Percentiles rank a stretch among this genome's conserved stretches.
Evolutionary conservation across 2,888 invertebrate species (phyloP).

Genomic region (Drosophila lacicola): DNA sequence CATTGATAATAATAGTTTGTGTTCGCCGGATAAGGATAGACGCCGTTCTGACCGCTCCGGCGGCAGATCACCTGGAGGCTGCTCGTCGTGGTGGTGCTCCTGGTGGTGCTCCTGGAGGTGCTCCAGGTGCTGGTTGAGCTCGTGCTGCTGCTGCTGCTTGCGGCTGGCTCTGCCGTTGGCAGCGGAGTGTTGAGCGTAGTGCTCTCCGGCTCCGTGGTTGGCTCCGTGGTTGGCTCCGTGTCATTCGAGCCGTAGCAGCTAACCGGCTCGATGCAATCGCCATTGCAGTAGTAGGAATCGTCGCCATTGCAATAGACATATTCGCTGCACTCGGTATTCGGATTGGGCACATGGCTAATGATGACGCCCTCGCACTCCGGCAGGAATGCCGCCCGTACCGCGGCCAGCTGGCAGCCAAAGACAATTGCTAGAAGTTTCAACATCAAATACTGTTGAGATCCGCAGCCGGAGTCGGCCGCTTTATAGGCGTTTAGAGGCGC

Average conservation of each 20-base stretch:
- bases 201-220: neutral
- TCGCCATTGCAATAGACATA: slow-evolving; percentile 77
- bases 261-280: slow-evolving; percentile 58
- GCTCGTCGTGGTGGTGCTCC: slow-evolving; percentile 1
- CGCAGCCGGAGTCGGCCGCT: slow-evolving; percentile 30
- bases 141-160: neutral
- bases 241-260: slow-evolving; percentile 34
- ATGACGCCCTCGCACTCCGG: slow-evolving; percentile 71
- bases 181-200: neutral
- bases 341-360: slow-evolving; percentile 55
- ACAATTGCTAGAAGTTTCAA: slow-evolving; percentile 42
- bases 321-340: slow-evolving; percentile 68
- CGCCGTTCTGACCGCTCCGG: slow-evolving; percentile 40
- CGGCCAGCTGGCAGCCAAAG: slow-evolving; percentile 48
- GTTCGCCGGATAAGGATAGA: slow-evolving; percentile 71
- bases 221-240: slow-evolving; percentile 2
- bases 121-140: slow-evolving; percentile 6
- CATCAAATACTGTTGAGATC: slow-evolving; percentile 55
- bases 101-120: neutral
- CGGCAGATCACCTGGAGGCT: slow-evolving; percentile 43
- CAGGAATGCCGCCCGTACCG: slow-evolving; percentile 53
- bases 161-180: neutral
- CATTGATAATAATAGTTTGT: slow-evolving; percentile 71
- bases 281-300: slow-evolving; percentile 75
- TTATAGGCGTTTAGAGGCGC: slow-evolving; percentile 49